Conservation (phyloP, 2,888 invertebrate species). For the Conus canariensis region DNA sequence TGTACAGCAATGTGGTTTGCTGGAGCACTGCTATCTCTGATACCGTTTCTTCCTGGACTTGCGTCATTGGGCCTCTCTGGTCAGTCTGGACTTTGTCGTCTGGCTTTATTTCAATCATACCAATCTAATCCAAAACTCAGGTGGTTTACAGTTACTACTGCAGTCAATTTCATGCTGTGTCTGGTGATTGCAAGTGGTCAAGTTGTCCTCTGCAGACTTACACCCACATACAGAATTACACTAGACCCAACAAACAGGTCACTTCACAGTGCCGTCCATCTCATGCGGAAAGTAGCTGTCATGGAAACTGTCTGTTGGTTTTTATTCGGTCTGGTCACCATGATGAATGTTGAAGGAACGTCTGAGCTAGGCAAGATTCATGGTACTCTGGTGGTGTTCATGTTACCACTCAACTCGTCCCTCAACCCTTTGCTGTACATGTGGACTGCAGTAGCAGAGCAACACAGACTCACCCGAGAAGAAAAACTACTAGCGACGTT, state of each 20-base stretch:
- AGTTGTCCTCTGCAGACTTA: neutral
- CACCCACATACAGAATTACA: neutral
- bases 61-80: neutral
- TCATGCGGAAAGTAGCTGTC: neutral
- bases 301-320: neutral
- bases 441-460: neutral
- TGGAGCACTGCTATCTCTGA: neutral
- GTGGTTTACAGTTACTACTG: neutral
- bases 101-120: neutral
- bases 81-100: conserved; percentile 9
- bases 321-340: neutral
- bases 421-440: conserved; percentile 4
- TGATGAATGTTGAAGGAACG: neutral
- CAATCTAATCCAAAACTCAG: neutral
- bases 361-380: neutral
- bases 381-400: neutral
- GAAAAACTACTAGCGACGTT: neutral
- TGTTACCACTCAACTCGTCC: neutral
- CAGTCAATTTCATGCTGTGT: neutral
- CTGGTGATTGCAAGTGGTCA: neutral
- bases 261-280: neutral
- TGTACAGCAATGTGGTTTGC: neutral
- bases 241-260: neutral
- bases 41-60: conserved; percentile 18
- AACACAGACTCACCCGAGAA: neutral